Conservation (phyloP, 2,888 invertebrate genomes). For the Cartodere bifasciata region DNA sequence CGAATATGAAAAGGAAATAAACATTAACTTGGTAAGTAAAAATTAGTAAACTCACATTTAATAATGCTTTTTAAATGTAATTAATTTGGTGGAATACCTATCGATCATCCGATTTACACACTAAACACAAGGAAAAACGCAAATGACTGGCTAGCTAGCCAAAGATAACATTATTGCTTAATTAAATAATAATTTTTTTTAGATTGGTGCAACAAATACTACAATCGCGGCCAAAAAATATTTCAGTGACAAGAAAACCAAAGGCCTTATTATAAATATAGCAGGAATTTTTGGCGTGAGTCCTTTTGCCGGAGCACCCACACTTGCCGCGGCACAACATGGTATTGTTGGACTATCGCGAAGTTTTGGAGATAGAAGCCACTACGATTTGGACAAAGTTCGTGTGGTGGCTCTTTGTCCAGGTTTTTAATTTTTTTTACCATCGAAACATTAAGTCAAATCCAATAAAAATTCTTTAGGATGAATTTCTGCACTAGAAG, state of each 20-base stretch:
- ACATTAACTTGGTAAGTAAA: slow-evolving; percentile 28
- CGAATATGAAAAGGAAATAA: slow-evolving; percentile 29
- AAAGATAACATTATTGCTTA: neutral
- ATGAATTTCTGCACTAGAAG: no score
- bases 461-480: no score
- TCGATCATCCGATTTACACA: no score
- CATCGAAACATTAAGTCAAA: no score
- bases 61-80: slow-evolving; percentile 1
- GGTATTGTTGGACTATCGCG: slow-evolving; percentile 28
- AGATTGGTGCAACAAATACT: slow-evolving; percentile 32
- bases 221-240: slow-evolving; percentile 31
- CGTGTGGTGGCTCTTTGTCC: slow-evolving; percentile 32
- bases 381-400: slow-evolving; percentile 27
- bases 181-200: slow-evolving; percentile 14
- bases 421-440: no score
- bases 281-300: slow-evolving; percentile 38
- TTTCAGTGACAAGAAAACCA: slow-evolving; percentile 32
- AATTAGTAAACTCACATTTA: slow-evolving; percentile 8
- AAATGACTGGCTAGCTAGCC: neutral
- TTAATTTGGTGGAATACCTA: slow-evolving; percentile 6
- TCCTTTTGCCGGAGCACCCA: slow-evolving; percentile 35
- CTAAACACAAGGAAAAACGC: no score
- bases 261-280: slow-evolving; percentile 41
- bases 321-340: slow-evolving; percentile 34
- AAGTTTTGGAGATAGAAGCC: slow-evolving; percentile 27